phyloP scores from a whole-genome alignment of 2,797 vertebrate genomes.

The Gymnothorax reevesii region DNA sequence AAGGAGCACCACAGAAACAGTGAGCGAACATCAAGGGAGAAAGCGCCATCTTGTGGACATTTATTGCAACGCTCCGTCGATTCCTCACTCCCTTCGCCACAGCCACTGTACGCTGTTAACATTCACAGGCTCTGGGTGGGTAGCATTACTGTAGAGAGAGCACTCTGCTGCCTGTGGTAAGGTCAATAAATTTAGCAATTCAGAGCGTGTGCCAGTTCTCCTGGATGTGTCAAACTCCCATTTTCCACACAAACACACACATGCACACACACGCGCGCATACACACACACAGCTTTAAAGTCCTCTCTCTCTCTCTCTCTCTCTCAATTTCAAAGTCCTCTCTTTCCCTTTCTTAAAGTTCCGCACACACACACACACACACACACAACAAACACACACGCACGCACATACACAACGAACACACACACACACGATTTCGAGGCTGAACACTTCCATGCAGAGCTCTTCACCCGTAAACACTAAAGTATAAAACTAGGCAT shows the following conservation, averaged over 20 bases:
- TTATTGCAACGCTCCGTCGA: not conserved
- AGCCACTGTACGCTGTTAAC: not conserved
- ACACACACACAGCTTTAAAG: conserved; percentile 44
- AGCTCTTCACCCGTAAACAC: not conserved
- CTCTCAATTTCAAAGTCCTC: not conserved
- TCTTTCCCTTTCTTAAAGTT: not conserved
- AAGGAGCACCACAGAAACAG: not conserved
- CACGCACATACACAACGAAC: not conserved
- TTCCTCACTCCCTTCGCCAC: conserved; percentile 15
- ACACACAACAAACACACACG: not conserved
- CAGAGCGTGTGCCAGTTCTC: not conserved
- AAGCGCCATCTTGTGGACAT: conserved; percentile 17
- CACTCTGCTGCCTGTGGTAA: not conserved
- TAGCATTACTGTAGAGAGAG: not conserved
- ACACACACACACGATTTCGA: not conserved
- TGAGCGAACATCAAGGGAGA: not conserved
- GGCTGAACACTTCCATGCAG: not conserved
- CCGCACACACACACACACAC: not conserved
- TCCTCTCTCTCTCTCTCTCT: not conserved
- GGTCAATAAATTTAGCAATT: not conserved
- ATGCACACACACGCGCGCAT: conserved; percentile 1
- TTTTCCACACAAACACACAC: not conserved
- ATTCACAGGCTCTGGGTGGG: not conserved
- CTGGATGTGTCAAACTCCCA: not conserved
- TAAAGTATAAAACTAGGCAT: not conserved